A percentile compares a stretch with the other conserved stretches of the same genome.
Conservation (phyloP, 2,797 vertebrate genomes). For the Cercopithecus diana region DNA sequence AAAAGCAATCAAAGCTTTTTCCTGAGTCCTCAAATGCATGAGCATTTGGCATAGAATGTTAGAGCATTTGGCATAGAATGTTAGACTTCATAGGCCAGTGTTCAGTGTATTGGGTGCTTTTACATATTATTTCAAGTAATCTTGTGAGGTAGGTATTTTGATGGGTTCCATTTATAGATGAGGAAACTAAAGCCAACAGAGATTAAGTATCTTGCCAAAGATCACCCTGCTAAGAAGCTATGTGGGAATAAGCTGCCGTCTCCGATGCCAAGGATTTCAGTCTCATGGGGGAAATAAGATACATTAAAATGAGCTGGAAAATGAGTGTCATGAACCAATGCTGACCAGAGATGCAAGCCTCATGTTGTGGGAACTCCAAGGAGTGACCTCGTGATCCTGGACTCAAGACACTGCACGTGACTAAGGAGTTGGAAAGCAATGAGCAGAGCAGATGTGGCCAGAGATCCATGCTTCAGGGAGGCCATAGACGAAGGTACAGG, state of each 20-base stretch:
- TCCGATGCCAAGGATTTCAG: neutral
- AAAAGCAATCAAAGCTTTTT: neutral
- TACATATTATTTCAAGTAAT: no score
- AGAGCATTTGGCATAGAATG: neutral
- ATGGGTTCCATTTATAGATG: neutral
- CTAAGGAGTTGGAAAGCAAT: neutral
- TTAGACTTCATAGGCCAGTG: neutral
- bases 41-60: neutral
- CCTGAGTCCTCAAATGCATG: neutral
- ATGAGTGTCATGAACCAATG: no score
- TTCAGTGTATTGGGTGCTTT: neutral
- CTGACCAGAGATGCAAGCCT: neutral
- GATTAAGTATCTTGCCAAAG: neutral
- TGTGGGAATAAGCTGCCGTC: neutral
- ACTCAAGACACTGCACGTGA: neutral
- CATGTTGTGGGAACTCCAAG: accelerated
- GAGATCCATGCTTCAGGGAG: neutral
- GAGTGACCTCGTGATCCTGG: neutral
- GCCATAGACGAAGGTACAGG: accelerated
- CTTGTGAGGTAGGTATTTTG: neutral
- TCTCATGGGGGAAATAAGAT: neutral
- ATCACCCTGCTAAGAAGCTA: neutral
- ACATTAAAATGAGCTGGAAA: neutral
- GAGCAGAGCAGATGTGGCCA: neutral
- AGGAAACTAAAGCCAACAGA: neutral